Evolutionary conservation across 92 coral and sea anemone species (phyloP).

Genomic region (Zoanthus sociatus): DNA sequence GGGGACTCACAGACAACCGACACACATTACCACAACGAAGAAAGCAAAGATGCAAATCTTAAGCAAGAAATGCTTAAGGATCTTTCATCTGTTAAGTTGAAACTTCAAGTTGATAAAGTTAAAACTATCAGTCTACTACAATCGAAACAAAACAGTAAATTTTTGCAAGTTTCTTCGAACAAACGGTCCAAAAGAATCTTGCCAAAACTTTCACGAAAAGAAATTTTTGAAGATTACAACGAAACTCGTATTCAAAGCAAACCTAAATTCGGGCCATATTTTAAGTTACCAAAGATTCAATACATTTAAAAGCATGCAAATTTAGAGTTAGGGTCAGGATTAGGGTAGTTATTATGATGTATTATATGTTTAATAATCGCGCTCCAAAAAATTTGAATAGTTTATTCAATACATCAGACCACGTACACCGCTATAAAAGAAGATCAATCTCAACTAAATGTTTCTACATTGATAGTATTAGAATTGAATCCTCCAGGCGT

Average conservation of each 20-base stretch:
- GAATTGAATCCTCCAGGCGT: too few relatives aligned
- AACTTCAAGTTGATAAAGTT: constrained; percentile 8
- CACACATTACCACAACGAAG: constrained; percentile 12
- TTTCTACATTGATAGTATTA: too few relatives aligned
- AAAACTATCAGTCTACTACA: neutral
- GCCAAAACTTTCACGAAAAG: constrained; percentile 45
- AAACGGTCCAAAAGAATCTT: constrained; percentile 12
- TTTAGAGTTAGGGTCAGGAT: too few relatives aligned
- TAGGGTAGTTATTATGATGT: too few relatives aligned
- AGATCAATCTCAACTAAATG: too few relatives aligned
- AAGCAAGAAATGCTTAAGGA: neutral
- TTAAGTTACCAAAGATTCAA: constrained; percentile 16
- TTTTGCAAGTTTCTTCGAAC: constrained; percentile 13
- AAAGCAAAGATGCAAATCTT: neutral
- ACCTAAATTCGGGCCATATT: neutral
- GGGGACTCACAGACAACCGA: neutral
- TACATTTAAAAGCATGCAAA: too few relatives aligned
- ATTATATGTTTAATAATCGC: too few relatives aligned
- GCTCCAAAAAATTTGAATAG: too few relatives aligned
- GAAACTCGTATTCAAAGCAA: neutral
- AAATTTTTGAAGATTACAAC: constrained; percentile 26
- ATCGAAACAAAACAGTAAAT: neutral
- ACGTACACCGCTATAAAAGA: too few relatives aligned
- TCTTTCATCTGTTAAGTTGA: constrained; percentile 18
- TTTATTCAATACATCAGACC: too few relatives aligned